These are phyloP conservation scores for Asbolus verrucosus DNA, from an alignment of 1,140 invertebrate species.

Conservation along the genomic window DNA sequence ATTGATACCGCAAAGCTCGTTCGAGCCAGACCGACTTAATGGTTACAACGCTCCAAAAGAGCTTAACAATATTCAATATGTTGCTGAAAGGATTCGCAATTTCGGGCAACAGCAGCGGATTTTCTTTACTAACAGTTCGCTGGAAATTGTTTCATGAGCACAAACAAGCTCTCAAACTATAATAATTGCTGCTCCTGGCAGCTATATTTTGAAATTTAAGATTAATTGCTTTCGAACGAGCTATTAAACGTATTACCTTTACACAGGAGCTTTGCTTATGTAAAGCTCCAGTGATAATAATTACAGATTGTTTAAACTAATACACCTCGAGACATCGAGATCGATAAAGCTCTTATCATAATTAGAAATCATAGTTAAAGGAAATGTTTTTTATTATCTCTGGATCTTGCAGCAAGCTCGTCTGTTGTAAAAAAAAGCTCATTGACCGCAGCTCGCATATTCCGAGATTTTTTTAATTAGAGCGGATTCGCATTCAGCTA, in stretches of 20 bases:
- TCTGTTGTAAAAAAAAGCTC: constrained; percentile 27
- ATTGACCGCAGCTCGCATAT: constrained; percentile 18
- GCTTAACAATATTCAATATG: too few relatives aligned
- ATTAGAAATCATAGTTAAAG: constrained; percentile 7
- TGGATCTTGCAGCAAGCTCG: constrained; percentile 19
- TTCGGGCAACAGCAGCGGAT: too few relatives aligned
- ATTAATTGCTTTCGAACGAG: constrained; percentile 36
- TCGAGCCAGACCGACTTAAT: not conserved
- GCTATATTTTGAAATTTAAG: constrained; percentile 37
- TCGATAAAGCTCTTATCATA: constrained; percentile 33
- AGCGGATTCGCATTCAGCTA: constrained; percentile 10
- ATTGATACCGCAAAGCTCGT: too few relatives aligned
- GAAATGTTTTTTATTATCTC: constrained; percentile 7
- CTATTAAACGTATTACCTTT: constrained; percentile 31
- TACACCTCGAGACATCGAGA: too few relatives aligned
- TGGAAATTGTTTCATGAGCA: constrained; percentile 17
- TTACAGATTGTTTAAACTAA: constrained; percentile 34
- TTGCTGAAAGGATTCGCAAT: constrained; percentile 1
- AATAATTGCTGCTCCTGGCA: constrained; percentile 35
- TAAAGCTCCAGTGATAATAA: constrained; percentile 29
- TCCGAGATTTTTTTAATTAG: constrained; percentile 23
- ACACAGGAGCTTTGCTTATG: too few relatives aligned
- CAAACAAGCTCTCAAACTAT: constrained; percentile 34
- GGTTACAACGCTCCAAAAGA: too few relatives aligned
- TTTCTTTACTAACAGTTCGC: too few relatives aligned